Base-by-base conservation (phyloP, 2,797 vertebrate species). In the Arremon brunneinucha region DNA sequence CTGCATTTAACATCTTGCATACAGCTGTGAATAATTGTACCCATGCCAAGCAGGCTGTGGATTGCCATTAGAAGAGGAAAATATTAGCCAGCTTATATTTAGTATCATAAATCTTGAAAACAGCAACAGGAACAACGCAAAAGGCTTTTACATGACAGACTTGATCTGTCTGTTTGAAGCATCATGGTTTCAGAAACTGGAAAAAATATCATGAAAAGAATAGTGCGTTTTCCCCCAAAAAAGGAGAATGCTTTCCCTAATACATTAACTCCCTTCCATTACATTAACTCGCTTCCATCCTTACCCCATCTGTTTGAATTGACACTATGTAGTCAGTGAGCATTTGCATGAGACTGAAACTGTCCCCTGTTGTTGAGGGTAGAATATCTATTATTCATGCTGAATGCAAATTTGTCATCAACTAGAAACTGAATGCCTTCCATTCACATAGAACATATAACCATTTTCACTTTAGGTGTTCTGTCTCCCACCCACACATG, bases 21-120 rank as follows among this genome's bases (percentile, higher is more conserved):
- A 86, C 93, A 97, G 89, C 96, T 97, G 95, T 94, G 87, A 89
- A 77, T 74, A 88, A 92, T 80, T 96, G 72, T 90, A 80, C 23
- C 19, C 41, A 52, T 85, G 90, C 92, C 95, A 97, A 96, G 68
- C 41, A 94, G 62, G 83, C 85, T 94, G 69, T 69, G 21, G 39
- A 90, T 92, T 96, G 84, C 55, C 24, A 56, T 96, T 91, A 69
- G 67, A 95, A 53, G 70, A 91, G 26, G 28, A 70, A 43, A 78
- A 92, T 95, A 93, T 89, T 92, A 96, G 19, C 79, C 46, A 91
- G 39, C 12, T 82, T 83, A 94, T 83, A 91, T 96, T 94, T 96
- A 93, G 78, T 82, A 87, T 41, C 46, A 69, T 92, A 92, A 91
- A 93, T 94, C 69, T 94, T 95, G 67, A 92, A 93, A 95, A 93